phyloP scores from a whole-genome alignment of 2,113 vertebrate genomes.

The Cavia aperea region DNA sequence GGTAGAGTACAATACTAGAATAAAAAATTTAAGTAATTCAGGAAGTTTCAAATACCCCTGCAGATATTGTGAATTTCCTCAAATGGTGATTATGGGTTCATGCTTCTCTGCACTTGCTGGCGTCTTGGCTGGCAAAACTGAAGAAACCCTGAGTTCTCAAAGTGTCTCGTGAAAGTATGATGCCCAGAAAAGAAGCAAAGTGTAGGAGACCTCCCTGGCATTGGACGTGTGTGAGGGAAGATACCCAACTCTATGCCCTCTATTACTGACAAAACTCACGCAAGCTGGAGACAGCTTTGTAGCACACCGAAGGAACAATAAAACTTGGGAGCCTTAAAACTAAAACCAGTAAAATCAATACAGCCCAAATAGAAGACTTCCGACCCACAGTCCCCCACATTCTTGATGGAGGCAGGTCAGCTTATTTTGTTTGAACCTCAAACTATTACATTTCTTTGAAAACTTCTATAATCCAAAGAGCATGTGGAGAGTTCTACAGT shows the following conservation, averaged over 20 bases:
- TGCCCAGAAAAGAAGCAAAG: background rate
- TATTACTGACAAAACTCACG: background rate
- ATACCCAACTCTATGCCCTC: background rate
- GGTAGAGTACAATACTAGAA: background rate
- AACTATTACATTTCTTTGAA: constrained; percentile 48
- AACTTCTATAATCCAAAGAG: constrained; percentile 55
- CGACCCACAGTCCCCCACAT: background rate
- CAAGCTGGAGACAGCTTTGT: background rate
- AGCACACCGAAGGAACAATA: background rate
- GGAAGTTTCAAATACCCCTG: background rate
- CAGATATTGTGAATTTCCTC: background rate
- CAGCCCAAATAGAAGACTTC: background rate
- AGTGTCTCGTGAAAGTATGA: background rate
- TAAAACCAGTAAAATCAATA: background rate
- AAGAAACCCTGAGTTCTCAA: background rate
- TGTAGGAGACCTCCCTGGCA: background rate
- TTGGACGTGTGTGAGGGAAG: background rate
- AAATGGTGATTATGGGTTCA: background rate
- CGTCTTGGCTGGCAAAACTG: background rate
- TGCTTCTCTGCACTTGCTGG: background rate
- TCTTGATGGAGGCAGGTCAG: background rate
- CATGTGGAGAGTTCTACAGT: constrained; percentile 64
- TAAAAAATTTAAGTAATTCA: background rate
- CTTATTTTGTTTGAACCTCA: constrained; percentile 38
- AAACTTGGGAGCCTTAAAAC: background rate